Evolutionary conservation across 1,140 invertebrate genomes (phyloP).

Genomic region (Drosophila pandora): DNA sequence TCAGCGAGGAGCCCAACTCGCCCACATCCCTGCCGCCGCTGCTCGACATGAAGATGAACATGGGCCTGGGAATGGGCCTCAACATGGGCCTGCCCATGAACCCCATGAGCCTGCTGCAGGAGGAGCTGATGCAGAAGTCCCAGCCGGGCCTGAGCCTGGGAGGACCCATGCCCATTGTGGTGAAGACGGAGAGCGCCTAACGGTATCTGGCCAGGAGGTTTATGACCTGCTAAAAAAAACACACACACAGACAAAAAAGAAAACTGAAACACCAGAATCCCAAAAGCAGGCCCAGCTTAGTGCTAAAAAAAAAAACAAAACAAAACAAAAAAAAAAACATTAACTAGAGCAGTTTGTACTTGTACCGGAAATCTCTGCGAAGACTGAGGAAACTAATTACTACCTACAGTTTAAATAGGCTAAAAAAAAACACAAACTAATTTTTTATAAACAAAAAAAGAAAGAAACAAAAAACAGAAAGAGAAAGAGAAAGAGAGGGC

Average conservation of each 20-base stretch:
- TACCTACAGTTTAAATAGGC: conserved; percentile 68
- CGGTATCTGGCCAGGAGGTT: conserved; percentile 63
- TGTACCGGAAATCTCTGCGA: conserved; percentile 82
- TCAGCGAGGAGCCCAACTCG: conserved; percentile 50
- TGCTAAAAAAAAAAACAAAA: conserved; percentile 24
- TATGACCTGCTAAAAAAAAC: conserved; percentile 59
- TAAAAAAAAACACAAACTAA: conserved; percentile 31
- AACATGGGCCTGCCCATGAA: conserved; percentile 45
- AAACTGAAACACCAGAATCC: background rate
- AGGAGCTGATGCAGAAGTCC: conserved; percentile 70
- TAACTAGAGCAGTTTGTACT: conserved; percentile 62
- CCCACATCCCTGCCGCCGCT: conserved; percentile 57
- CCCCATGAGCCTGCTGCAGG: conserved; percentile 71
- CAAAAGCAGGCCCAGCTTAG: conserved; percentile 47
- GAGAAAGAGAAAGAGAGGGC: conserved; percentile 12
- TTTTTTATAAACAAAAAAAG: conserved; percentile 29
- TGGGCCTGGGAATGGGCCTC: conserved; percentile 55
- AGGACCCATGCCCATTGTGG: conserved; percentile 76
- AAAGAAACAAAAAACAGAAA: conserved; percentile 11
- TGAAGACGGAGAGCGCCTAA: conserved; percentile 83
- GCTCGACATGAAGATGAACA: conserved; percentile 80
- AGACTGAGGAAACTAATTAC: conserved; percentile 83
- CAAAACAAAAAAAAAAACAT: conserved; percentile 5
- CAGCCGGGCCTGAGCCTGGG: conserved; percentile 51
- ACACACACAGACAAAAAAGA: background rate